These are phyloP conservation scores for Palaemon carinicauda DNA, from an alignment of 1,140 invertebrate genomes.

Conservation along the genomic window DNA sequence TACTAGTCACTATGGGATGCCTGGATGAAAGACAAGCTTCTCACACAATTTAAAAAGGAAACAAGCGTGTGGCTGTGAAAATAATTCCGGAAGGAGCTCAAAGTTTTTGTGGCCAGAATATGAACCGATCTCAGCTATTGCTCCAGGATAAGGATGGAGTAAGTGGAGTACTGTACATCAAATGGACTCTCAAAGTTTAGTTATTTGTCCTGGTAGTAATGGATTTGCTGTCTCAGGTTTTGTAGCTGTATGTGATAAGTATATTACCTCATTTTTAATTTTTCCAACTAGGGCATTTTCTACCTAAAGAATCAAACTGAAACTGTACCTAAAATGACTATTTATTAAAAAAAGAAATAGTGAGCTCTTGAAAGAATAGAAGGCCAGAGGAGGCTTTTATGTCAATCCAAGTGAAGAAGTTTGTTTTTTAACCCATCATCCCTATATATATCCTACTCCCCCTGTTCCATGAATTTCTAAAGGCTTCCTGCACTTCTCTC, in stretches of 20 bases:
- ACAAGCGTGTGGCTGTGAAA: not conserved
- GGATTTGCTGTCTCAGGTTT: slow-evolving; percentile 45
- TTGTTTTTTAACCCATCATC: no score
- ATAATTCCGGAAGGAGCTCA: no score
- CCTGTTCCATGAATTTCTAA: no score
- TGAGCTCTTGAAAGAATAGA: not conserved
- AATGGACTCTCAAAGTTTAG: not conserved
- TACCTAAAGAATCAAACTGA: slow-evolving; percentile 6
- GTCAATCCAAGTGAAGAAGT: no score
- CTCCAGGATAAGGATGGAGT: not conserved
- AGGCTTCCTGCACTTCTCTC: no score
- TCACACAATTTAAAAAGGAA: not conserved
- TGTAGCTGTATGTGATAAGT: slow-evolving; percentile 33
- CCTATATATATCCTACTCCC: no score
- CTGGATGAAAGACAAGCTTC: no score
- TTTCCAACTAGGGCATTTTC: slow-evolving; percentile 39
- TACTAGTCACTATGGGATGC: slow-evolving; percentile 49
- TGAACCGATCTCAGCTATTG: slow-evolving; percentile 18
- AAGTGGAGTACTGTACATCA: not conserved
- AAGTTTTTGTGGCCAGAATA: not conserved
- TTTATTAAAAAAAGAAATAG: not conserved
- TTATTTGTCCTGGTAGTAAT: slow-evolving; percentile 33
- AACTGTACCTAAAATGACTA: not conserved
- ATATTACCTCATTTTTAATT: slow-evolving; percentile 42
- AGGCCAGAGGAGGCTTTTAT: not conserved